Conservation (phyloP, 1,140 invertebrate genomes). For the Venturia canescens region DNA sequence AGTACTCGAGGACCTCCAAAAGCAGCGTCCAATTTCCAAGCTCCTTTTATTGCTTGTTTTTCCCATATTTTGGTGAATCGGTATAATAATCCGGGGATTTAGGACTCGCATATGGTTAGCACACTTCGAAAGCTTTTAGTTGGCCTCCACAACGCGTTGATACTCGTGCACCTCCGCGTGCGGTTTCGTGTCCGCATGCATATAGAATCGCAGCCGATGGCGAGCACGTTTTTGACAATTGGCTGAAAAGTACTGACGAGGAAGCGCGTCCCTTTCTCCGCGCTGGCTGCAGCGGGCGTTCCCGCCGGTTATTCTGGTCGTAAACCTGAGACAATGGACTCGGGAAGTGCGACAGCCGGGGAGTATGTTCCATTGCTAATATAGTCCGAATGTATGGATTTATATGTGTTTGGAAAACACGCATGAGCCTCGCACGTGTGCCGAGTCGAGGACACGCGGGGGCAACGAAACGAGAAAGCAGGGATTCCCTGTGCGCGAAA, state of each 20-base stretch:
- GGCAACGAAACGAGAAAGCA: too few species aligned
- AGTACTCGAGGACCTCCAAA: neutral
- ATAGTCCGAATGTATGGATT: neutral
- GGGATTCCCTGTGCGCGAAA: too few species aligned
- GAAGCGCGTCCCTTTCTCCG: neutral
- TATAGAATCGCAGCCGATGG: neutral
- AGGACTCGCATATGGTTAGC: neutral
- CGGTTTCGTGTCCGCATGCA: neutral
- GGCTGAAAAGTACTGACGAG: neutral
- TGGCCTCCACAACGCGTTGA: neutral
- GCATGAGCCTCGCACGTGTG: neutral
- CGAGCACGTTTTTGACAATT: neutral
- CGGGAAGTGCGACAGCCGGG: neutral
- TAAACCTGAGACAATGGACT: constrained; percentile 2
- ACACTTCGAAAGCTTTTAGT: neutral
- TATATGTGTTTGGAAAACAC: neutral
- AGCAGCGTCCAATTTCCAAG: neutral
- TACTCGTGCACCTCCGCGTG: neutral
- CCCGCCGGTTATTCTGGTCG: neutral
- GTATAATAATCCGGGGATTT: neutral
- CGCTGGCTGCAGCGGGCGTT: neutral
- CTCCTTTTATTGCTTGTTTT: neutral
- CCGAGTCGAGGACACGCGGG: neutral
- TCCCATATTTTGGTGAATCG: neutral
- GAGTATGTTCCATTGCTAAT: too few species aligned